These are phyloP conservation scores for Diarsia rubi DNA, from an alignment of 2,888 invertebrate species.

Conservation along the genomic window DNA sequence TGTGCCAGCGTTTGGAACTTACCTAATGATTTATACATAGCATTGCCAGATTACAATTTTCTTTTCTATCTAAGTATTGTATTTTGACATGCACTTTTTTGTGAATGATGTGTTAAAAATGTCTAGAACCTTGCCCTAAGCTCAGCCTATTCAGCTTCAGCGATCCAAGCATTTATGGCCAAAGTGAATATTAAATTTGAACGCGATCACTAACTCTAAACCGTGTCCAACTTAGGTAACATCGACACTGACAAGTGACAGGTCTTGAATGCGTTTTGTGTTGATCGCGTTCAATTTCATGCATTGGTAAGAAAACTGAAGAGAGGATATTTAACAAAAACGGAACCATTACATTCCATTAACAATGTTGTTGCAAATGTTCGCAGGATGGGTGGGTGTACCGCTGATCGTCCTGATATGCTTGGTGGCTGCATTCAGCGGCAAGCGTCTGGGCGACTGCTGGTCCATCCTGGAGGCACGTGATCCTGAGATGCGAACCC, in stretches of 20 bases:
- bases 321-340: not conserved
- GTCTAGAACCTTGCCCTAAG: not conserved
- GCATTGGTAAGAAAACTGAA: not conserved
- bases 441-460: slow-evolving; percentile 92
- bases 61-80: not conserved
- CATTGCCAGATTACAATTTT: not conserved
- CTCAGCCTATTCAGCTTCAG: not conserved
- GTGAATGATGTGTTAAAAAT: not conserved
- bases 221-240: not conserved
- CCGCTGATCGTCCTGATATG: slow-evolving; percentile 91
- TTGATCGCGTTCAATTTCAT: not conserved
- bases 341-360: not conserved
- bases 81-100: not conserved
- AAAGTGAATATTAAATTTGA: not conserved
- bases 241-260: not conserved
- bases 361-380: slow-evolving; percentile 3
- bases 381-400: slow-evolving; percentile 93
- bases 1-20: too few species aligned
- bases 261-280: not conserved
- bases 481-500: slow-evolving; percentile 90
- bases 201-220: not conserved
- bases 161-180: not conserved
- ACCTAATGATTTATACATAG: not conserved
- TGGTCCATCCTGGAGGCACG: slow-evolving; percentile 93
- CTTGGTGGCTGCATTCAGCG: slow-evolving; percentile 92